phyloP scores from a whole-genome alignment of 2,113 vertebrate species.

The Danionella cerebrum region DNA sequence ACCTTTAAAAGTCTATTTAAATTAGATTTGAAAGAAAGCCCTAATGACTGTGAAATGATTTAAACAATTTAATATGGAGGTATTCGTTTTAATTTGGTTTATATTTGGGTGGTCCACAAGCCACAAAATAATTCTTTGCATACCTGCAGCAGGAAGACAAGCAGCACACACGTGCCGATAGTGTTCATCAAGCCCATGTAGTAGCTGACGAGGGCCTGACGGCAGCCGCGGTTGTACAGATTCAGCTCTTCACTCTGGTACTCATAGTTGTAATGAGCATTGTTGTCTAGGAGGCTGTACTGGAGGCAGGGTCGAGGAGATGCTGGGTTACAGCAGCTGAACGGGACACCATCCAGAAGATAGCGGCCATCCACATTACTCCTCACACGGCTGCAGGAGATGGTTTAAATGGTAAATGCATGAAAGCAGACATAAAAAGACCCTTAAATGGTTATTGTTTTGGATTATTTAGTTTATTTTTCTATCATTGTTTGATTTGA shows the following conservation, averaged over 20 bases:
- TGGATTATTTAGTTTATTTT: no score
- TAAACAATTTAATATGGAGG: no score
- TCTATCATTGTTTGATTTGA: no score
- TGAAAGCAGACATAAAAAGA: no score
- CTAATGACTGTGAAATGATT: no score
- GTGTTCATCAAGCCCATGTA: conserved; percentile 72
- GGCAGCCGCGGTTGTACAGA: conserved; percentile 64
- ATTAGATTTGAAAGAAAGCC: no score
- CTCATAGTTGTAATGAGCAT: conserved; percentile 70
- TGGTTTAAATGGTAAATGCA: no score
- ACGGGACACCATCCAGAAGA: conserved; percentile 71
- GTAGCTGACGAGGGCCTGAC: conserved; percentile 66
- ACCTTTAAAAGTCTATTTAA: no score
- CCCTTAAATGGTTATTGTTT: no score
- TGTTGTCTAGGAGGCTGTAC: conserved; percentile 65
- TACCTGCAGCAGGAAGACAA: conserved; percentile 69
- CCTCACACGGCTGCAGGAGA: conserved; percentile 65
- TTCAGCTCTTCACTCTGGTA: conserved; percentile 71
- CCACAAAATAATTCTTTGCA: no score
- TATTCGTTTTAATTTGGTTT: no score
- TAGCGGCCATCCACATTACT: conserved; percentile 74
- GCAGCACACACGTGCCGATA: conserved; percentile 63
- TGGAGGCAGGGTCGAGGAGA: conserved; percentile 74
- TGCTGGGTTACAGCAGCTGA: conserved; percentile 74
- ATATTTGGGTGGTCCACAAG: no score